Evolutionary conservation across 2,888 invertebrate species (phyloP).

Genomic region (Ischnus inquisitorius): DNA sequence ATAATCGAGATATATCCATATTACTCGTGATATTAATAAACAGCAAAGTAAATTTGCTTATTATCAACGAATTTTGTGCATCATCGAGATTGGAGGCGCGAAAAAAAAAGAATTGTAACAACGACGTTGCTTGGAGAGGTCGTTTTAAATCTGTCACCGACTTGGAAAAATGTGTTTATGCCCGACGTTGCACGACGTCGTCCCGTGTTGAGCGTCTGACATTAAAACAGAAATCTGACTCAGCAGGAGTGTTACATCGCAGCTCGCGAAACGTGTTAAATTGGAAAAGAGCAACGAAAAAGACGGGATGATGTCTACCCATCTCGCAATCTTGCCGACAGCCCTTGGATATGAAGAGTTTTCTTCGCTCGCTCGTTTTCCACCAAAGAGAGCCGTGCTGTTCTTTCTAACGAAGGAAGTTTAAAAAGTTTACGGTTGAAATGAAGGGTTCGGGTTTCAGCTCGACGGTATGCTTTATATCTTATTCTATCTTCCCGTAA

Average conservation of each 20-base stretch:
- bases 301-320: conserved; percentile 29
- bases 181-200: not conserved
- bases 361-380: not conserved
- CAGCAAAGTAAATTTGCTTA: conserved; percentile 1
- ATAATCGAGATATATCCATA: conserved; percentile 10
- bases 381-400: conserved; percentile 1
- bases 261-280: conserved; percentile 61
- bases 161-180: conserved; percentile 32
- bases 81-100: not conserved
- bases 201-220: conserved; percentile 4
- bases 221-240: conserved; percentile 38
- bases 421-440: conserved; percentile 3
- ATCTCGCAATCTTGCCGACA: conserved; percentile 48
- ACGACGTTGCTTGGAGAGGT: not conserved
- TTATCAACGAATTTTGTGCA: not conserved
- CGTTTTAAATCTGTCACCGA: not conserved
- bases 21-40: conserved; percentile 7
- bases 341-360: conserved; percentile 5
- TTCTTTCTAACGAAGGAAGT: conserved; percentile 32
- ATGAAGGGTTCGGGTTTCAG: not conserved
- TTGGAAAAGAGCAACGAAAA: conserved; percentile 56
- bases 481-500: not conserved
- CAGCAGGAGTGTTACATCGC: conserved; percentile 39
- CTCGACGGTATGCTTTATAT: not conserved
- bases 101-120: not conserved